Evolutionary conservation across 92 coral and sea anemone genomes (phyloP).

Genomic region (Actinernus sp.): DNA sequence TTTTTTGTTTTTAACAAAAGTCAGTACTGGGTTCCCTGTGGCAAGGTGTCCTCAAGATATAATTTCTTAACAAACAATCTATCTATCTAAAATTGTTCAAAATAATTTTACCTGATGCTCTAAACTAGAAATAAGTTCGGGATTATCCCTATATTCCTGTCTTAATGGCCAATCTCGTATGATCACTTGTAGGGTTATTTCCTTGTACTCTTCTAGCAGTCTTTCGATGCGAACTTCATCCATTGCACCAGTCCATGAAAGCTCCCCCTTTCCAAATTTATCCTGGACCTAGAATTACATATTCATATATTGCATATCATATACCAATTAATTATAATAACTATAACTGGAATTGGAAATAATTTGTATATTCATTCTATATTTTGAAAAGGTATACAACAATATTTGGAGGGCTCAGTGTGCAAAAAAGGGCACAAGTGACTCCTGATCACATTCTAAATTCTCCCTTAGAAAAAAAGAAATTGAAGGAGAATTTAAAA

Average conservation of each 20-base stretch:
- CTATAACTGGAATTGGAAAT: background rate
- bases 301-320: background rate
- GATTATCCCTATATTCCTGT: slow-evolving; percentile 69
- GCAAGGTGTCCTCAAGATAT: too few relatives aligned
- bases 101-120: slow-evolving; percentile 94
- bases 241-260: slow-evolving; percentile 90
- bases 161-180: slow-evolving; percentile 89
- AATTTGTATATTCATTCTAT: too few relatives aligned
- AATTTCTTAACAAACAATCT: too few relatives aligned
- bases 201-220: slow-evolving; percentile 47
- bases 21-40: too few relatives aligned
- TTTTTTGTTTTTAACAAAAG: too few relatives aligned
- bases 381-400: too few relatives aligned
- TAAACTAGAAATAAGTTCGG: slow-evolving; percentile 83
- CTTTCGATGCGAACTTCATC: slow-evolving; percentile 92
- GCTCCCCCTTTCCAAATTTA: slow-evolving; percentile 39
- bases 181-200: slow-evolving; percentile 57
- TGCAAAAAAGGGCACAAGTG: too few relatives aligned
- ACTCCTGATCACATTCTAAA: too few relatives aligned
- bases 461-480: too few relatives aligned
- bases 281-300: slow-evolving; percentile 79
- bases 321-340: background rate
- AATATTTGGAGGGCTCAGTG: too few relatives aligned
- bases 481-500: too few relatives aligned
- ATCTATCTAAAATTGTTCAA: too few relatives aligned